These are phyloP conservation scores for Spicauda simplicius DNA, from an alignment of 2,888 invertebrate species.

Conservation along the genomic window DNA sequence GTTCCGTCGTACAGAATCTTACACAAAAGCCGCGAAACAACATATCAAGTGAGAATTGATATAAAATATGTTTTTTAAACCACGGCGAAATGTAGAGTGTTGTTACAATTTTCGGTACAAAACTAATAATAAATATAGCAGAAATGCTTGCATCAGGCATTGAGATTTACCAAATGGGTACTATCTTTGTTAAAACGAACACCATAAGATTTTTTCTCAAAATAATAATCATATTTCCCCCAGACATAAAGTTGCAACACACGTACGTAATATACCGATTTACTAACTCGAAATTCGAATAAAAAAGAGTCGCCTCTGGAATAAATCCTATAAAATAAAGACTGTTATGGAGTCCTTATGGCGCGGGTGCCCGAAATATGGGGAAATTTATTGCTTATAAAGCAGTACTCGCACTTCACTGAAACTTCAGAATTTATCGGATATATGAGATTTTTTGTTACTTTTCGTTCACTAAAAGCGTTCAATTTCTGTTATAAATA, in stretches of 20 bases:
- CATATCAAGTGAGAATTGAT: too few relatives aligned
- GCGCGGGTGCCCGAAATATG: constrained; percentile 11
- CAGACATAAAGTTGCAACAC: constrained; percentile 21
- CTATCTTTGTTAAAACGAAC: too few relatives aligned
- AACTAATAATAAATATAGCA: too few relatives aligned
- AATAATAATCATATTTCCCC: constrained; percentile 14
- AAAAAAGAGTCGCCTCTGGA: constrained; percentile 39
- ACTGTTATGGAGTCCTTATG: constrained; percentile 41
- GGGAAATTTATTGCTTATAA: constrained; percentile 27
- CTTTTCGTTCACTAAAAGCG: neutral
- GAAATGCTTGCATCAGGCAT: too few relatives aligned
- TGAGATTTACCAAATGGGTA: too few relatives aligned
- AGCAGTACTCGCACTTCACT: constrained; percentile 12
- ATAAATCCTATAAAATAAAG: constrained; percentile 42
- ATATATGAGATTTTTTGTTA: neutral
- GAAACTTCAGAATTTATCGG: neutral
- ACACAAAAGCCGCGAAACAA: too few relatives aligned
- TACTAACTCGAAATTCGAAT: constrained; percentile 41
- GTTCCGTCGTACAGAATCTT: too few relatives aligned
- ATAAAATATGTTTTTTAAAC: too few relatives aligned
- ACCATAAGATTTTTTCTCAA: neutral
- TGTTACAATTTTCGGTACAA: too few relatives aligned
- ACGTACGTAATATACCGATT: constrained; percentile 30
- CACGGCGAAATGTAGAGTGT: too few relatives aligned
- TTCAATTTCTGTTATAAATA: too few relatives aligned